Conservation (phyloP, 2,113 vertebrate genomes). For the Bubo scandiacus region DNA sequence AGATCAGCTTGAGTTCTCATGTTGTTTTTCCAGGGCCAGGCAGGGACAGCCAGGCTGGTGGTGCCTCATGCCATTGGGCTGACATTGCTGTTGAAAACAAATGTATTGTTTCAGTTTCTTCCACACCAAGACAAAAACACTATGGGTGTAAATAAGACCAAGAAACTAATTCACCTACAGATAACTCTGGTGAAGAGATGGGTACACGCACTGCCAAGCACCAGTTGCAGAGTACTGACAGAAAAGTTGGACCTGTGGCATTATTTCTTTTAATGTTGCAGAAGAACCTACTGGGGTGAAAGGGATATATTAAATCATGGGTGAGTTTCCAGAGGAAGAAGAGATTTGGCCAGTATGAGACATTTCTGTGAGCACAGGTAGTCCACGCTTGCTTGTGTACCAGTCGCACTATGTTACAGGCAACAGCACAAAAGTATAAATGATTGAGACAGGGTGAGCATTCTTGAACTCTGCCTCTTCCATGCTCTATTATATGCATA, state of each 20-base stretch:
- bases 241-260: neutral
- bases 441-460: neutral
- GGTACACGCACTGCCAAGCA: rapidly evolving
- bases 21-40: neutral
- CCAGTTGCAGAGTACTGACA: neutral
- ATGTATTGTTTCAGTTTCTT: neutral
- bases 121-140: neutral
- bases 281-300: neutral
- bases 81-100: neutral
- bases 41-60: rapidly evolving
- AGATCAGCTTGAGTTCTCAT: neutral
- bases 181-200: neutral
- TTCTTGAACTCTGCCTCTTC: neutral
- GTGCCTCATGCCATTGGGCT: neutral
- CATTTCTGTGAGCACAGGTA: neutral
- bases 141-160: neutral
- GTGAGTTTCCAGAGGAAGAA: neutral
- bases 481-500: neutral
- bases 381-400: neutral
- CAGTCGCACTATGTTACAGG: neutral
- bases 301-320: neutral
- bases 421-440: neutral
- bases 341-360: neutral
- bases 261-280: neutral
- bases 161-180: neutral